These are phyloP conservation scores for Crenuchus spilurus DNA, from an alignment of 2,797 vertebrate genomes.

Conservation along the genomic window DNA sequence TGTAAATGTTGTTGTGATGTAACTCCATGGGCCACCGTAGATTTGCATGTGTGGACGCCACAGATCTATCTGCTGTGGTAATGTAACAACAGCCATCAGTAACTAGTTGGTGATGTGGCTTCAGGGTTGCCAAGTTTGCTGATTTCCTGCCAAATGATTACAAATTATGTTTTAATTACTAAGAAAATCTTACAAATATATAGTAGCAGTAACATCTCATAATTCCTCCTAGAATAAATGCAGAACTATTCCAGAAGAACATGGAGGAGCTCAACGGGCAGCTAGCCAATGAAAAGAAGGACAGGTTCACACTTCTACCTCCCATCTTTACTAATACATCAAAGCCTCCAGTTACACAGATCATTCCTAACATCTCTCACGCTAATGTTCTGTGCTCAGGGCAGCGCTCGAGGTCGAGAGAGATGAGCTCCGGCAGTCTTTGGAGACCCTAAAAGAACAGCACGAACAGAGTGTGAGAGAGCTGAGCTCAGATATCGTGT, in stretches of 20 bases:
- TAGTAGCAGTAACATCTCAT: neutral
- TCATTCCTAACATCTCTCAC: neutral
- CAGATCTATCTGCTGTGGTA: too few relatives aligned
- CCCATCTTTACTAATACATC: neutral
- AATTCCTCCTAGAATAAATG: constrained; percentile 47
- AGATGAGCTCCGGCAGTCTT: constrained; percentile 20
- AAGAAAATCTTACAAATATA: too few relatives aligned
- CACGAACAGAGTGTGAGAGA: constrained; percentile 59
- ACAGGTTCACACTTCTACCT: constrained; percentile 1
- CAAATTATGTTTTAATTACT: too few relatives aligned
- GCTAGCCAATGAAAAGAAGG: constrained; percentile 52
- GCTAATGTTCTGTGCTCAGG: constrained; percentile 26
- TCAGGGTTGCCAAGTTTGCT: too few relatives aligned
- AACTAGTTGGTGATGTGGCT: too few relatives aligned
- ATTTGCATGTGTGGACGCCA: too few relatives aligned
- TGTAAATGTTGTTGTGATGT: too few relatives aligned
- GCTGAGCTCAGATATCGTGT: constrained; percentile 46
- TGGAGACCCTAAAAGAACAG: constrained; percentile 49
- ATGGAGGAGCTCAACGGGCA: constrained; percentile 52
- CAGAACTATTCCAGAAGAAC: constrained; percentile 53
- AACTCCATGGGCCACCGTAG: too few relatives aligned
- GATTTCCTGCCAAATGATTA: too few relatives aligned
- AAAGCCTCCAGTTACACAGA: neutral
- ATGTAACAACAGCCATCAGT: too few relatives aligned
- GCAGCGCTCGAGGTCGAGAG: constrained; percentile 52